These are phyloP conservation scores for Echinarachnius parma DNA, from an alignment of 53 echinoderm and acorn worm species.

Conservation along the genomic window DNA sequence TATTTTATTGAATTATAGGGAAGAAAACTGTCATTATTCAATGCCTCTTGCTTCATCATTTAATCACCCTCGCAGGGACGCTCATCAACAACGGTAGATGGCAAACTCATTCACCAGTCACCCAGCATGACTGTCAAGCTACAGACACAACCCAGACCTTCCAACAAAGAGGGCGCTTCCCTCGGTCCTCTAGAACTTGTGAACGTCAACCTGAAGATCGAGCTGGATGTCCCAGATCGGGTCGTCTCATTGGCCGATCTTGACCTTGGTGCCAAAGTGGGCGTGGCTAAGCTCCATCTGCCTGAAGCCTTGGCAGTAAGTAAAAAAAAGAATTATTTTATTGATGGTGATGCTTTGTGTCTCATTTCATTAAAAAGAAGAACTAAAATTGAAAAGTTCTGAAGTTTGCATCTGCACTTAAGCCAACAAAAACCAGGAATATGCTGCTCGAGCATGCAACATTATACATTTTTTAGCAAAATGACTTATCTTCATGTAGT, in stretches of 20 bases:
- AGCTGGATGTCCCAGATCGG: constrained; percentile 78
- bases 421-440: no score
- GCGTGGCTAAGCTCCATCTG: constrained; percentile 74
- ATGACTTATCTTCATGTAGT: no score
- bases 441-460: no score
- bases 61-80: constrained; percentile 48
- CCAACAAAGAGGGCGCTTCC: constrained; percentile 11
- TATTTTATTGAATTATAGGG: no score
- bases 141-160: neutral
- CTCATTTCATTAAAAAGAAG: no score
- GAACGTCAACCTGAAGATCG: constrained; percentile 64
- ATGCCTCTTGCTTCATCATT: no score
- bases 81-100: constrained; percentile 26
- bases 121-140: constrained; percentile 5
- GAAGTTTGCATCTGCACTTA: no score
- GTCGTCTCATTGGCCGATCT: constrained; percentile 56
- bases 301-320: constrained; percentile 65
- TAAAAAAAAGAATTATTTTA: no score
- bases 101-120: constrained; percentile 1
- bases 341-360: no score
- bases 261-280: constrained; percentile 59
- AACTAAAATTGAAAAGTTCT: no score
- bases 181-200: constrained; percentile 57
- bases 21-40: no score
- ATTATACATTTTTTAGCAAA: no score